Conservation (phyloP, 2,113 vertebrate species). For the Cryptomyrus ogoouensis region DNA sequence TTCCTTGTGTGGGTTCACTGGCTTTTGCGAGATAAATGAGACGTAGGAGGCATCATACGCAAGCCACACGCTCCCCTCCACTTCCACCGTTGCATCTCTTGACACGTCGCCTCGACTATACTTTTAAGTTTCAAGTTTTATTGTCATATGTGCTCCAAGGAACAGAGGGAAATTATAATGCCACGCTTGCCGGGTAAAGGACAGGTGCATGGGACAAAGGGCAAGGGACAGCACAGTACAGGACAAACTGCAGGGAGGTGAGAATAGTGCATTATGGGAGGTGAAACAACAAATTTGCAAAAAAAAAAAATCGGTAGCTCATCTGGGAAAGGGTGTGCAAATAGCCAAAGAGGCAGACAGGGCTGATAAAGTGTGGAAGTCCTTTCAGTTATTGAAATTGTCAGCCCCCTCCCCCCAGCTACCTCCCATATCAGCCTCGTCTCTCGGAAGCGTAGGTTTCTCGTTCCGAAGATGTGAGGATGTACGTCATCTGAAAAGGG, state of each 20-base stretch:
- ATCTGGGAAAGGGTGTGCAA: background rate
- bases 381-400: background rate
- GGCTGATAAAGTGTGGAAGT: background rate
- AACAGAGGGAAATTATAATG: background rate
- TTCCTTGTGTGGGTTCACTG: background rate
- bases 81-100: background rate
- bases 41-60: background rate
- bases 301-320: background rate
- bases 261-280: background rate
- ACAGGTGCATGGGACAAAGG: background rate
- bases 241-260: background rate
- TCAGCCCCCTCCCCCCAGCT: background rate
- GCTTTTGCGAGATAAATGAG: background rate
- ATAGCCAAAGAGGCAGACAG: background rate
- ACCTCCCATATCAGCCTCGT: conserved; percentile 1
- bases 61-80: too few relatives aligned
- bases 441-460: background rate
- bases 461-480: conserved; percentile 15
- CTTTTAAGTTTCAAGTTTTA: background rate
- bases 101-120: background rate
- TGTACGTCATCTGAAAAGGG: conserved; percentile 19
- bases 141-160: background rate
- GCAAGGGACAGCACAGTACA: background rate
- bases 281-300: background rate
- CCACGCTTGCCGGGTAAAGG: background rate